Percentiles rank a stretch among this genome's conserved stretches.
Evolutionary conservation across 2,113 vertebrate genomes (phyloP).

Genomic region (Seriola quinqueradiata): DNA sequence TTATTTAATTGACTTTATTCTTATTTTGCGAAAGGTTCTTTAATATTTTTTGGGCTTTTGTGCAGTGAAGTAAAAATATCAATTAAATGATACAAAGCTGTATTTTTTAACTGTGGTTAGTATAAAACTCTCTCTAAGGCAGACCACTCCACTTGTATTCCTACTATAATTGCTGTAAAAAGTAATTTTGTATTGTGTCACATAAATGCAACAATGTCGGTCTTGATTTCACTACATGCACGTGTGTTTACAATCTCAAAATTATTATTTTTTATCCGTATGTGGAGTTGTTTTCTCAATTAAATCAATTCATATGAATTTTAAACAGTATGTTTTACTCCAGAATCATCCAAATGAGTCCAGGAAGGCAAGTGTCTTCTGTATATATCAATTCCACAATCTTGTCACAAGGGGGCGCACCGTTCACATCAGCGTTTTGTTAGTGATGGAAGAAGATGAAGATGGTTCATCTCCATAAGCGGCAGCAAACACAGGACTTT

Average conservation of each 20-base stretch:
- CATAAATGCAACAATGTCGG: not conserved
- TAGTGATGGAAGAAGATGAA: not conserved
- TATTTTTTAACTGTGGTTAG: not conserved
- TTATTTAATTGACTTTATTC: not conserved
- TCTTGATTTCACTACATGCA: conserved; percentile 28
- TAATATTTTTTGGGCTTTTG: not conserved
- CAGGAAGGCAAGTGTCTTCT: too few species aligned
- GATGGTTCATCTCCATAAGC: not conserved
- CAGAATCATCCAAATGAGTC: not conserved
- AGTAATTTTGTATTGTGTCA: too few species aligned
- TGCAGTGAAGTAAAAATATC: not conserved
- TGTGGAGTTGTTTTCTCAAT: conserved; percentile 36
- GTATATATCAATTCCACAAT: not conserved
- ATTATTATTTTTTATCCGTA: conserved; percentile 17
- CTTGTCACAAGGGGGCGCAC: not conserved
- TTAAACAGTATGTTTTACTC: not conserved
- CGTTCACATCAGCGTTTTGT: not conserved
- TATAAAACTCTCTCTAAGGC: not conserved
- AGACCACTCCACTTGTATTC: conserved; percentile 6
- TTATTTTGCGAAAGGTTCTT: not conserved
- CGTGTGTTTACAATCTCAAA: not conserved
- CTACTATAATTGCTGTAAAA: conserved; percentile 3
- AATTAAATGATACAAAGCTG: not conserved
- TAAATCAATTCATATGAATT: conserved; percentile 32
- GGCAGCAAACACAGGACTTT: not conserved